phyloP scores from a whole-genome alignment of 2,888 invertebrate species.

The Luperina testacea region DNA sequence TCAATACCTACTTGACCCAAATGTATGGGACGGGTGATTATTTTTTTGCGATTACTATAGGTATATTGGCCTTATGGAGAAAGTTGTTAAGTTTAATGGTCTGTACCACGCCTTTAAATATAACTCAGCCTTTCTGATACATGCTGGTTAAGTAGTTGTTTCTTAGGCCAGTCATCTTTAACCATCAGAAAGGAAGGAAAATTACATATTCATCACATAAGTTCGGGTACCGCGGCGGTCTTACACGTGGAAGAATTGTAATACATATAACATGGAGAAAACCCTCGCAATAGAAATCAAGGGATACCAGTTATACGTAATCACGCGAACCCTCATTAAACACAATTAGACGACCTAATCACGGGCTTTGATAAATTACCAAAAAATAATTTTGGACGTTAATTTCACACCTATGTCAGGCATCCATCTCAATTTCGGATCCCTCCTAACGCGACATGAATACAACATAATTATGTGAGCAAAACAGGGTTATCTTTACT shows the following conservation, averaged over 20 bases:
- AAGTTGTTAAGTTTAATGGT: not conserved
- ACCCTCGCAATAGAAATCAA: conserved; percentile 49
- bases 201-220: conserved; percentile 2
- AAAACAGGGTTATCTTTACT: conserved; percentile 69
- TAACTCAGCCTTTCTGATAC: not conserved
- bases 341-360: conserved; percentile 63
- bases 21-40: too few relatives aligned
- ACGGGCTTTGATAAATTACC: conserved; percentile 67
- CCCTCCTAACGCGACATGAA: conserved; percentile 71
- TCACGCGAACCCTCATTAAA: conserved; percentile 61
- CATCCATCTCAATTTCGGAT: conserved; percentile 72
- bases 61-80: not conserved
- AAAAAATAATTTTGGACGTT: conserved; percentile 66
- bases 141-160: not conserved
- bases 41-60: too few relatives aligned
- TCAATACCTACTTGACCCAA: too few relatives aligned
- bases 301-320: conserved; percentile 37
- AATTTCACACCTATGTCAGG: conserved; percentile 67
- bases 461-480: conserved; percentile 77
- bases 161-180: too few relatives aligned
- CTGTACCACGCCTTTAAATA: not conserved
- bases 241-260: not conserved
- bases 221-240: not conserved
- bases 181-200: not conserved
- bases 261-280: not conserved